Evolutionary conservation across 2,797 vertebrate species (phyloP).

Genomic region (Vipera latastei): DNA sequence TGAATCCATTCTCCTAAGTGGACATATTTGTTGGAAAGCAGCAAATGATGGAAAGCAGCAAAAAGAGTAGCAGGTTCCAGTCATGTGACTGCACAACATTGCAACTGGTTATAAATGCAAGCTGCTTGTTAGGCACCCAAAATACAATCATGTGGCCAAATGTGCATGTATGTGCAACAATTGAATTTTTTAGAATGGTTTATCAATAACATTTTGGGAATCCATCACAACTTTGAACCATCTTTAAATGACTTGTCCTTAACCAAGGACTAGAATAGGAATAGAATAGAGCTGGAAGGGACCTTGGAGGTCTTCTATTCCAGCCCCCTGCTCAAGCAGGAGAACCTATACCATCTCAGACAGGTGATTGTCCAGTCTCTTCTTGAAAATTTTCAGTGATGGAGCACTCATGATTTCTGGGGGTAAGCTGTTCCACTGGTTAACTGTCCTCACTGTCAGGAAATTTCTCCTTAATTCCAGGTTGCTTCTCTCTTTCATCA

Average conservation of each 20-base stretch:
- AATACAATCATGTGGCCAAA: not conserved
- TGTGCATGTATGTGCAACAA: not conserved
- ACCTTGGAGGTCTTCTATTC: too few species aligned
- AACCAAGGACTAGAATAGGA: not conserved
- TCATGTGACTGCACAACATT: not conserved
- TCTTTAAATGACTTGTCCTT: not conserved
- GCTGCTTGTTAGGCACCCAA: not conserved
- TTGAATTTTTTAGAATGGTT: not conserved
- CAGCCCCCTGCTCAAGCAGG: too few species aligned
- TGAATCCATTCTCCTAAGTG: not conserved
- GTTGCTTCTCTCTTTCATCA: too few species aligned
- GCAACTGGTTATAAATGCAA: not conserved
- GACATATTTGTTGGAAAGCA: not conserved
- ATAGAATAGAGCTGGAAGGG: too few species aligned
- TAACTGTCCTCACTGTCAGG: too few species aligned
- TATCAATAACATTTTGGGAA: not conserved
- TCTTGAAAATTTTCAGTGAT: too few species aligned
- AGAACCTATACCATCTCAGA: too few species aligned
- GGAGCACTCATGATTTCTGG: too few species aligned
- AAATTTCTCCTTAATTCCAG: too few species aligned
- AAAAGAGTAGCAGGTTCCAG: not conserved
- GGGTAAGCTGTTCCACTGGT: too few species aligned
- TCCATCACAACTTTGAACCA: not conserved
- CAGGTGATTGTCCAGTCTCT: too few species aligned
- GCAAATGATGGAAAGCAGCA: not conserved